Evolutionary conservation across 1,140 invertebrate genomes (phyloP).

Genomic region (Oncopodura yosiiana): DNA sequence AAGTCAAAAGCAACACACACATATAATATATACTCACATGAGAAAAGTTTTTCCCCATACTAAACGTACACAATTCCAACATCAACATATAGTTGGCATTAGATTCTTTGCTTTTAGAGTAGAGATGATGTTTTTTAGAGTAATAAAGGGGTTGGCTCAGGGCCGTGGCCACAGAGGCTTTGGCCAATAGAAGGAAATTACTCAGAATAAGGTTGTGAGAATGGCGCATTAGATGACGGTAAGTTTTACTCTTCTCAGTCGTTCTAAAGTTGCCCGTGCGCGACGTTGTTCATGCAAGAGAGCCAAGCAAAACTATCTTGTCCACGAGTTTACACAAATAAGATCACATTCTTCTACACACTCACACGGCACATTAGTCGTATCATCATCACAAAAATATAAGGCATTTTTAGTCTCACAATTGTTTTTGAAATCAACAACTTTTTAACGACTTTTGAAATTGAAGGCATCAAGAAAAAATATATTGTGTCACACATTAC

Average conservation of each 20-base stretch:
- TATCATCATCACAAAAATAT: background rate
- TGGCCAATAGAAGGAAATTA: background rate
- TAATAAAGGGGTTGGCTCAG: conserved; percentile 5
- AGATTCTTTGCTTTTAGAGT: background rate
- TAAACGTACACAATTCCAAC: background rate
- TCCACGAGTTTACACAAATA: background rate
- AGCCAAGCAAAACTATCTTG: background rate
- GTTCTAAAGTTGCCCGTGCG: conserved; percentile 12
- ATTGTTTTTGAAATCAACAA: too few relatives aligned
- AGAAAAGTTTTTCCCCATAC: background rate
- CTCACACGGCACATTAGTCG: background rate
- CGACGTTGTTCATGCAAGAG: background rate
- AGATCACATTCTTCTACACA: background rate
- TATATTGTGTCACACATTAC: too few relatives aligned
- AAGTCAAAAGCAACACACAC: background rate
- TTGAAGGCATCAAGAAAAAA: too few relatives aligned
- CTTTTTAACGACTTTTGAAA: too few relatives aligned
- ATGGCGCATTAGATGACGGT: conserved; percentile 12
- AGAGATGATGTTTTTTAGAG: background rate
- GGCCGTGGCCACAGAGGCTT: background rate
- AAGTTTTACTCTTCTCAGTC: conserved; percentile 11
- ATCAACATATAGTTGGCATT: background rate
- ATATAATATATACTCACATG: background rate
- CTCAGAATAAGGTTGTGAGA: conserved; percentile 6
- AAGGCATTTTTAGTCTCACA: too few relatives aligned